Evolutionary conservation across 2,888 invertebrate genomes (phyloP), one percentile per base, ranked within the genome.

Genomic region (Ptilodon capucinus): DNA sequence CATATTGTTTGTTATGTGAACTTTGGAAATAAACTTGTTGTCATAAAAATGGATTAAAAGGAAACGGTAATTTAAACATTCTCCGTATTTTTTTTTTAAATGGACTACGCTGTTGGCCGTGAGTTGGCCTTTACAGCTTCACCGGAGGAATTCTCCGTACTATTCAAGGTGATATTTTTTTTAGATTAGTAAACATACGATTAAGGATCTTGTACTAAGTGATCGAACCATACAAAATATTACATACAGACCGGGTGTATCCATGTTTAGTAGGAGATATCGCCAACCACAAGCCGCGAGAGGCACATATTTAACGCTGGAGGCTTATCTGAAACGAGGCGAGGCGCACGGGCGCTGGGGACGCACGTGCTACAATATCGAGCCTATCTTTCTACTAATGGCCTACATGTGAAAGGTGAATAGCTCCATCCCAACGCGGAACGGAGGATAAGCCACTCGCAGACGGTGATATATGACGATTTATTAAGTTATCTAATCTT

Each of bases 331-430:
- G 67, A 56, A 73, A 72, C 70, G 75, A 69, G 74, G 68, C 60
- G 66, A 64, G 68, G 68, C 57, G 67, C 63, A 71, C 46, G 63
- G 53, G 53, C 54, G 64, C 44, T 54, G 57, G 65, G 67, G 68
- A 66, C 71, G 72, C 76, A 71, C 79, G 76, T 74, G 79, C 76
- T 78, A 78, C 79, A 80, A 76, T 85, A 85, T 81, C 76, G 74
- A 80, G 82, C 81, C 83, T 87, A 86, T 86, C 85, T 82, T 80
- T 76, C 76, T 81, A 79, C 85, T 89, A 89, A 87, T 84, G 83
- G 81, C 79, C 80, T 82, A 83, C 81, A 88, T 83, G 81, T 80
- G 83, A 85, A 86, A 86, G 85, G 86, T 84, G 83, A 87, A 88
- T 81, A 76, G 80, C 81, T 81, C 72, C 73, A 78, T 82, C 73